A percentile compares a stretch with the other conserved stretches of the same genome.
phyloP scores from a whole-genome alignment of 1,140 invertebrate genomes.

The Steinernema feltiae region DNA sequence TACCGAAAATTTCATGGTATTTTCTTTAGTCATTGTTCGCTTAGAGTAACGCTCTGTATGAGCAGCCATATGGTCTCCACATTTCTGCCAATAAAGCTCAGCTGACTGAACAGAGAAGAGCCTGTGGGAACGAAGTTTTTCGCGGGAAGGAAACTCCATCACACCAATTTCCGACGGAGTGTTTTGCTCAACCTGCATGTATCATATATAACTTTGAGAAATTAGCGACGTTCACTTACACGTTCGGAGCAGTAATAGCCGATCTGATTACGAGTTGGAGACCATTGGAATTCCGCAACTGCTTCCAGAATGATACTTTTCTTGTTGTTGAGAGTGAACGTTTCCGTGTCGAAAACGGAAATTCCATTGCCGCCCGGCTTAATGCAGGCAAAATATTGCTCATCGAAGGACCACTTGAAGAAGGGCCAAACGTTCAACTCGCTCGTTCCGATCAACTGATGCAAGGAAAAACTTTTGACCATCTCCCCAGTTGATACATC shows the following conservation, averaged over 20 bases:
- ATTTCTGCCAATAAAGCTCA: constrained; percentile 98
- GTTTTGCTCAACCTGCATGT: constrained; percentile 71
- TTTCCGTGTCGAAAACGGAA: constrained; percentile 75
- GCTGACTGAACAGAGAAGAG: constrained; percentile 96
- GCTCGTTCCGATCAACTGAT: constrained; percentile 24
- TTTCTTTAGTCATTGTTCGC: constrained; percentile 72
- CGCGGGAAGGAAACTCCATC: constrained; percentile 64
- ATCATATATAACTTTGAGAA: neutral
- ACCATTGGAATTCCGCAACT: constrained; percentile 85
- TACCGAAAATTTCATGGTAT: constrained; percentile 56
- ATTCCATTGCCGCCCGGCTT: constrained; percentile 66
- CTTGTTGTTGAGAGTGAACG: constrained; percentile 44
- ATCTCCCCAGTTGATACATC: constrained; percentile 57
- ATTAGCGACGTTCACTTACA: constrained; percentile 62
- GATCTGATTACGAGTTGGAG: constrained; percentile 87
- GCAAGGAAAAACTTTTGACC: constrained; percentile 49
- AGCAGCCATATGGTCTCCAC: constrained; percentile 90
- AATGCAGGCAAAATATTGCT: constrained; percentile 87
- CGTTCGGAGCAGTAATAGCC: constrained; percentile 93
- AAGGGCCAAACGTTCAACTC: constrained; percentile 42
- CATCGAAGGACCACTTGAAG: constrained; percentile 80
- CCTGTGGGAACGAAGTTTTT: constrained; percentile 89
- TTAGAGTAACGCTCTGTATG: constrained; percentile 96
- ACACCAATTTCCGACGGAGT: constrained; percentile 62
- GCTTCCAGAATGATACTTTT: constrained; percentile 42